Base-by-base conservation (phyloP, 2,113 vertebrate genomes). In the Mastomys natalensis region DNA sequence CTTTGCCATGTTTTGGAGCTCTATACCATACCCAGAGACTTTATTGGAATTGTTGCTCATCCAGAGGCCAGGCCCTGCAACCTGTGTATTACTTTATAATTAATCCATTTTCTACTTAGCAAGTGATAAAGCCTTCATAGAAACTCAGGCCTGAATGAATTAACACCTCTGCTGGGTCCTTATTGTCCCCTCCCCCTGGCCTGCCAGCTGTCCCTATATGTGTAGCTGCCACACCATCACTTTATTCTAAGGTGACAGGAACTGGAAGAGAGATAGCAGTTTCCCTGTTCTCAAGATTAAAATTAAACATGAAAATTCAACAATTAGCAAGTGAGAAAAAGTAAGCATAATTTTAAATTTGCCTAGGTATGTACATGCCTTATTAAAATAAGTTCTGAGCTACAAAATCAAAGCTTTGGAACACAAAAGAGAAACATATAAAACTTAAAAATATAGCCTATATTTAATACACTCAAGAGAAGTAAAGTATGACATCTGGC, bases 291-390 rank as follows among this genome's bases (percentile, higher is more conserved):
- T 95, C 77, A 89, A 97, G 94, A 86, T 95, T 95, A 95, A 96
- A 98, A 97, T 97, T 97, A 97, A 96, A 97, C 93, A 78, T 72
- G 94, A 95, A 95, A 96, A 94, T 91, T 85, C 77, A 96, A 87
- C 62, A 82, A 94, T 97, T 95, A 97, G 48, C 92, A 96, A 94
- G 91, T 93, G 97, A 97, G 95, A 96, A 95, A 86, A 34, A 81
- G 76, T 92, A 80, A 96, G 93, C 84, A 16, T 90, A 93, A 85
- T 93, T 95, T 94, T 93, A 94, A 95, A 94, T 37, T 93, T 77
- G 62, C 48, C 62, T 68, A 89, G 76, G 66, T 85, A 64, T 85
- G 40, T 94, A 80, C 76, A 91, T 60, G 40, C 90, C 43, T 78
- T 92, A 68, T 92, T 89, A 93, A 94, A 91, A 76, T 37, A 29